Evolutionary conservation across 1,140 invertebrate genomes (phyloP), one percentile per base, ranked within the genome.

Genomic region (Drosophila paulistorum): DNA sequence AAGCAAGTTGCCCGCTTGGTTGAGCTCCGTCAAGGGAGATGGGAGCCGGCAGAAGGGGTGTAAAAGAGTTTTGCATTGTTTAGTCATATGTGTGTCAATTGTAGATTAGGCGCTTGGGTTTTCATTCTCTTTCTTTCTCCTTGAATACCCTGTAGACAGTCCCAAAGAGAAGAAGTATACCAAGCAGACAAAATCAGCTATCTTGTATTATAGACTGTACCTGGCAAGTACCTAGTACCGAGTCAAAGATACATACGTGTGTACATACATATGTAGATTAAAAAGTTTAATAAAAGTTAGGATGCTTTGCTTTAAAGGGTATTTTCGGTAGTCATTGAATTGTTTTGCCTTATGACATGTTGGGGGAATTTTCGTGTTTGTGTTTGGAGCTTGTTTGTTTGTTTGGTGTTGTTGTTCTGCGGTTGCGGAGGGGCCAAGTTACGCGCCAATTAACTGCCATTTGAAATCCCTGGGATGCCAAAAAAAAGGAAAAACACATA

Each of bases 21-120:
- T 51, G 48, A 17, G 51, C 45, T 51, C 7, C 20, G 20, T 51
- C 17, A 33, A 17, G 35, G 17, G 64, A 39, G 23, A 20, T 55
- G 42, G 45, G 48, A 41, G 33, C 33, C 33, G 33, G 35, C 35
- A 37, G 10, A 37, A 37, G 9, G 68, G 71, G 69, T 33, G 62
- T 71, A n/a, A 62, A 62, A 62, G 60, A 20, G 33, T 62, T 62
- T 62, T 39, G 41, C 41, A 86, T 85, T 85, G 81, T 85, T 80
- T 69, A 68, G 74, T 71, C 76, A 71, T 84, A 81, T 85, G 75
- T 85, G 79, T 85, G 81, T 85, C 82, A 80, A 85, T 86, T 85
- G 81, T 81, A 84, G 81, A 86, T 86, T 86, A 82, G 79, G 69
- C 75, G 69, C 77, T 79, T 67, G 74, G 75, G 74, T 77, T 77